A percentile compares a stretch with the other conserved stretches of the same genome.
These are phyloP conservation scores for Cisticola juncidis DNA, from an alignment of 2,113 vertebrate genomes.

Conservation along the genomic window DNA sequence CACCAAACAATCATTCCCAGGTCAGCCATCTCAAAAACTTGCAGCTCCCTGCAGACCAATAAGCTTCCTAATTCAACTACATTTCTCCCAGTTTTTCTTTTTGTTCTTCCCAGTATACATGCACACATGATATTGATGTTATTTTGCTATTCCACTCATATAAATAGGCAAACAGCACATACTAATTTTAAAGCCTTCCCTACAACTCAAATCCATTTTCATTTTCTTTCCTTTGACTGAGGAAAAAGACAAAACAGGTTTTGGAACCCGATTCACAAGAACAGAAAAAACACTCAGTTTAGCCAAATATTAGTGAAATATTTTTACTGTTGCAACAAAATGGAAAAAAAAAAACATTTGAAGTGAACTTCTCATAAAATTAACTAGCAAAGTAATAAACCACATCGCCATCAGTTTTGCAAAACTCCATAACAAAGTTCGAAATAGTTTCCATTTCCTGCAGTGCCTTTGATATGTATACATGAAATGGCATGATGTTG, in stretches of 20 bases:
- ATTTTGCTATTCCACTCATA: background rate
- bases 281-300: background rate
- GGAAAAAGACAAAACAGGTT: background rate
- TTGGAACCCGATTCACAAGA: background rate
- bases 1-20: background rate
- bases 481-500: background rate
- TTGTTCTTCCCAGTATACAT: background rate
- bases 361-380: background rate
- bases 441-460: background rate
- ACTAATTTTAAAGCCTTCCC: background rate
- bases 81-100: background rate
- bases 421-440: background rate
- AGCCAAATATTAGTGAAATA: background rate
- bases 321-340: background rate
- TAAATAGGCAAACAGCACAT: background rate
- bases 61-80: background rate
- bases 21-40: background rate
- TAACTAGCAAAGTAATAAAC: background rate
- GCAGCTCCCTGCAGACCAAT: background rate
- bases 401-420: background rate
- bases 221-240: background rate
- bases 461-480: background rate
- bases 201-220: background rate
- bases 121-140: background rate
- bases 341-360: background rate